phyloP scores from a whole-genome alignment of 1,140 invertebrate genomes.

The Bombus pascuorum region DNA sequence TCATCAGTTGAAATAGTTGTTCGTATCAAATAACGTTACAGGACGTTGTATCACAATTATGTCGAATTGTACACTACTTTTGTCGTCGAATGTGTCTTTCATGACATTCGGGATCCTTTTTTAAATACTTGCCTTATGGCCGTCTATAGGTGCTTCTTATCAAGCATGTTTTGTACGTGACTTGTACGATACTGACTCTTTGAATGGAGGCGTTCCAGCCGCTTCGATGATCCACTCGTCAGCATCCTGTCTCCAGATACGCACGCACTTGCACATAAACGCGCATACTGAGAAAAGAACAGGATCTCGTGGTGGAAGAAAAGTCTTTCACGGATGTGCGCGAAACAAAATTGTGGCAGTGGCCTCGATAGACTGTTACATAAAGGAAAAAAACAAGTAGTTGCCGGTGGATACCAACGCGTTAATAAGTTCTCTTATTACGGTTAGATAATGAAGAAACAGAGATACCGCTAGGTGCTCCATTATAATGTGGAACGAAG shows the following conservation, averaged over 20 bases:
- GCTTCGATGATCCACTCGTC: conserved; percentile 74
- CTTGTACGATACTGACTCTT: conserved; percentile 64
- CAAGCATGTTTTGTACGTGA: conserved; percentile 72
- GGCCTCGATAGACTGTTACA: conserved; percentile 11
- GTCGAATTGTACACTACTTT: not conserved
- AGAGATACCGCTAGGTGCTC: not conserved
- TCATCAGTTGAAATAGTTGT: not conserved
- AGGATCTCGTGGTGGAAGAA: not conserved
- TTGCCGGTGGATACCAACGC: not conserved
- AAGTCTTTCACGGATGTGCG: conserved; percentile 13
- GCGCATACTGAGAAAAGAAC: not conserved
- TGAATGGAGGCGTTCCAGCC: conserved; percentile 70
- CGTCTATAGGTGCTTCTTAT: conserved; percentile 64
- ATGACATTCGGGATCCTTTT: conserved; percentile 67
- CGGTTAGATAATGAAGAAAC: conserved; percentile 3
- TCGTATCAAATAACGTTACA: not conserved
- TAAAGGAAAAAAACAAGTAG: not conserved
- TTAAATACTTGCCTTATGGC: conserved; percentile 63
- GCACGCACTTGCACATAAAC: not conserved
- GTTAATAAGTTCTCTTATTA: conserved; percentile 15
- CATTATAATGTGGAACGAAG: conserved; percentile 12
- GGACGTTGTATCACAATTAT: not conserved
- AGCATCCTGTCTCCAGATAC: conserved; percentile 61
- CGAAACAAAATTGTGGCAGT: conserved; percentile 8
- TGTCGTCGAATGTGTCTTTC: conserved; percentile 50